Base-by-base conservation (phyloP, 2,113 vertebrate species). In the Archilochus colubris region DNA sequence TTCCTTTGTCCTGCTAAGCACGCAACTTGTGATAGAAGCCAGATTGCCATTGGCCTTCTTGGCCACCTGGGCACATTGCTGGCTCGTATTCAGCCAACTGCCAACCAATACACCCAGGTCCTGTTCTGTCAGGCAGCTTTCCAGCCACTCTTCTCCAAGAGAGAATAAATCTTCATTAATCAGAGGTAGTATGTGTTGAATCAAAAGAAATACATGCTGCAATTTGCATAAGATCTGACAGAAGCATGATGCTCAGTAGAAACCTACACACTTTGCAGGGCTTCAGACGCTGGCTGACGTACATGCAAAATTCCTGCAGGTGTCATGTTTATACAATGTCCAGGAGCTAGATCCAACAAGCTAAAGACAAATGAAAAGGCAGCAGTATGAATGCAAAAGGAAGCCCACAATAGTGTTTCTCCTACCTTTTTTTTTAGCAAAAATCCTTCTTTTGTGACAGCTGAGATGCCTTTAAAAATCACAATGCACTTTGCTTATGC, bases 261-360 rank as follows among this genome's bases (percentile, higher is more conserved):
- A 94, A 94, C 62, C 58, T 15, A 88, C 20, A 62, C 82, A 66
- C 46, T 85, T 76, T 10, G 23, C 24, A 80, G 19, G 40, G 22
- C 82, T 77, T 82, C 51, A 89, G 76, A 76, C 69, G 43, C 59
- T 40, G 76, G 27, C 50, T 80, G 85, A 91, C 51, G 91, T 14
- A 91, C 79, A 80, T 7, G 54, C 24, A 77, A 19, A 85, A 93
- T 69, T 91, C 87, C 85, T 85, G 30, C 82, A 93, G 36, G 67
- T 38, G 54, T 53, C 40, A 76, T 89, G 30, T 73, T 77, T 69
- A 76, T 66, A 36, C 54, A 51, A 24, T 19, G n/a, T 66, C 72
- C 82, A 93, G 58, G 80, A 94, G 54, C 62, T 44, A 82, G 50
- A 91, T 75, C 23, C 1, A 91, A 50, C 28, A 89, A 86, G 58